Evolutionary conservation across 2,888 invertebrate species (phyloP).

Genomic region (Tenthredo mesomela): DNA sequence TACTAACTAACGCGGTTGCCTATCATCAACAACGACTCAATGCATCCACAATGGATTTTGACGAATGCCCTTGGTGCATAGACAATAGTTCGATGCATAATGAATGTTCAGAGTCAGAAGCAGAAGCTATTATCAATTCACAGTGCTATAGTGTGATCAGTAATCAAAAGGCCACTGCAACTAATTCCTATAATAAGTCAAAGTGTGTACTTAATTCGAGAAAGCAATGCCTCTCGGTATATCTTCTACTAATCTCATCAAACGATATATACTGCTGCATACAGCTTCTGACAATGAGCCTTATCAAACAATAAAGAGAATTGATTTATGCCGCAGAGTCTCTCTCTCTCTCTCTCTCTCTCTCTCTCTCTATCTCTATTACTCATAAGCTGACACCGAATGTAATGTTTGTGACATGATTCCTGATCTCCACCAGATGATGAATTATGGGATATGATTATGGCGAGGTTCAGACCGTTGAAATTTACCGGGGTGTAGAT

Average conservation of each 20-base stretch:
- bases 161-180: not conserved
- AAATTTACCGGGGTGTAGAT: constrained; percentile 43
- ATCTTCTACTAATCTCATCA: not conserved
- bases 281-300: not conserved
- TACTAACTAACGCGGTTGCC: not conserved
- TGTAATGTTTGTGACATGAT: not conserved
- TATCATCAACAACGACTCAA: constrained; percentile 6
- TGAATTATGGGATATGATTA: constrained; percentile 10
- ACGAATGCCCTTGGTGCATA: constrained; percentile 4
- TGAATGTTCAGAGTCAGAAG: not conserved
- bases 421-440: not conserved
- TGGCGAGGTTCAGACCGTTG: constrained; percentile 19
- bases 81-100: not conserved
- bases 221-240: not conserved
- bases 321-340: not conserved
- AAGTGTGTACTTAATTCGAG: not conserved
- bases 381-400: not conserved
- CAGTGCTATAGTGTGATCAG: not conserved
- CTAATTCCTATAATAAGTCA: not conserved
- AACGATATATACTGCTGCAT: not conserved
- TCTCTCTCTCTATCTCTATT: not conserved
- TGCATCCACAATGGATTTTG: not conserved
- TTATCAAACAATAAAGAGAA: not conserved
- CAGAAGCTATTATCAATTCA: constrained; percentile 11
- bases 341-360: not conserved